Base-by-base conservation (phyloP, 2,888 invertebrate species). In the Calameuta filiformis region DNA sequence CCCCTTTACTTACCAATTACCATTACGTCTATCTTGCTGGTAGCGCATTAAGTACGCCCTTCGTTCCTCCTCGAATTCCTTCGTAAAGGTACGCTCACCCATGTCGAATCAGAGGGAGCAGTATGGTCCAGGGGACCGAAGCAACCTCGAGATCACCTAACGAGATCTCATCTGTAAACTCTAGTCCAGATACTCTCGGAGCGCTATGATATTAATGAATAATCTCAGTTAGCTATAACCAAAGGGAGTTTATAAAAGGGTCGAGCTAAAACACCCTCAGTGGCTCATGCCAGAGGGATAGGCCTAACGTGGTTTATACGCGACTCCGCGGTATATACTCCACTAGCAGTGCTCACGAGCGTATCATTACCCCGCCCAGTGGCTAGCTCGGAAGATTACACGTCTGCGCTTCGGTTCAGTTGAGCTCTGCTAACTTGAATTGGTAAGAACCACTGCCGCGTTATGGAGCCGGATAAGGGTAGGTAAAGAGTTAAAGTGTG, bases 321-420 rank as follows among this genome's bases (percentile, higher is more conserved):
- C 31, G 12, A 31, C 31, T 71, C 12, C 56, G 23, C 56, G 56
- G 56, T 56, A 56, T 71, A 34, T 71, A 31, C 77, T 34, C 74
- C 85, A 82, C 81, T 37, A 56, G 77, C 79, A 80, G 83, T 81
- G 85, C 87, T 87, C 88, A 83, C 81, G 87, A 88, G 89, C 88
- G 89, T 91, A 89, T 91, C 87, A 91, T 91, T 91, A 91, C 89
- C 90, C 90, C 91, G 91, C 91, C 91, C 90, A 91, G 91, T 91
- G 91, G 91, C 91, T 90, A 90, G 89, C 90, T 88, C 80, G 82
- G 86, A 89, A 90, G 91, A 91, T 91, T 91, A 91, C 90, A 91
- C 87, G 91, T 91, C 90, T 91, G 89, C 87, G 77, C 81, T 80
- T 69, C 75, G 78, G 82, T 83, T 82, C 80, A 81, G 78, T 79